Evolutionary conservation across 2,113 vertebrate genomes (phyloP), one percentile per base, ranked within the genome.

Genomic region (Donacobius atricapilla): DNA sequence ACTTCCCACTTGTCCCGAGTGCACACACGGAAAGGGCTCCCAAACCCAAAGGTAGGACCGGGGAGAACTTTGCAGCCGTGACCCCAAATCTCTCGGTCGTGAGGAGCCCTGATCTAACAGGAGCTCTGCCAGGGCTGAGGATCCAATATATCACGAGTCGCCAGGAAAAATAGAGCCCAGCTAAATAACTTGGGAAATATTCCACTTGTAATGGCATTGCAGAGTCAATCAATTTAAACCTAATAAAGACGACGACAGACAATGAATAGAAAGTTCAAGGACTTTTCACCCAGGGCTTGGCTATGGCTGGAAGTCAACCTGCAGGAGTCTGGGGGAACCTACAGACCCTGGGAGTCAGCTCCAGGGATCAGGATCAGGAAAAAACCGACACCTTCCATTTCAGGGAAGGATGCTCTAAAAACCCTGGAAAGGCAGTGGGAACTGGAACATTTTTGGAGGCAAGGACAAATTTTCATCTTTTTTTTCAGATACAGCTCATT

Each of bases 241-340:
- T 78, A 96, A 96, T 94, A 96, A 95, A 97, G 96, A 78, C 1
- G 3, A 92, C 7, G 90, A 79, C 76, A 90, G 96, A 94, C 94
- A 89, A 94, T 89, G 85, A 96, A 95, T 37, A 95, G 95, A 94
- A 96, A 92, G 93, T 95, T 95, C 92, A 94, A 93, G 92, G 96
- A 94, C 94, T 94, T 95, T 93, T 95, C 93, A 96, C 96, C 96
- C 60, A 64, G 64, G 90, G 85, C 82, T 96, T 70, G 92, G 76
- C 87, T 88, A 35, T 0, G 54, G 70, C 78, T 94, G 80, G 68
- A 66, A 90, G 30, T 60, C 88, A 90, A 64, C 50, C 73, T 79
- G 65, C 77, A 24, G 47, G 51, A 79, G 45, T 50, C 53, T 84
- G 8, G 5, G 87, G 84, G 70, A 76, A 35, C 57, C 83, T 33